Conservation (phyloP, 2,888 invertebrate genomes). For the Hyles lineata region DNA sequence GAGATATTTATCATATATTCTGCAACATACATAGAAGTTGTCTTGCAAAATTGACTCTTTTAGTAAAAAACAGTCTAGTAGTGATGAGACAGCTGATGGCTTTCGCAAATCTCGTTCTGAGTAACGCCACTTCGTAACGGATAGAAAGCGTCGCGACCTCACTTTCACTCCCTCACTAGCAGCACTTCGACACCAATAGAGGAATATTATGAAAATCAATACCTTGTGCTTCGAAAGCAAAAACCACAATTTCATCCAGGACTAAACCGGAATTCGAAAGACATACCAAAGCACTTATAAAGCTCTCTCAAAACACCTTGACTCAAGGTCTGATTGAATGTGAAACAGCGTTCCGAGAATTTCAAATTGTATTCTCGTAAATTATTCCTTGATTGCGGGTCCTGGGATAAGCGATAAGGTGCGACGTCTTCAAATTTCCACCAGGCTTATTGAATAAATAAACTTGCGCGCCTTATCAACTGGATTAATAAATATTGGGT, state of each 20-base stretch:
- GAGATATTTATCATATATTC: too few relatives aligned
- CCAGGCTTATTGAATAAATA: neutral
- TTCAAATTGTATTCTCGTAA: slow-evolving; percentile 11
- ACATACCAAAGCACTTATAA: neutral
- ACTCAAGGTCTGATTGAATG: neutral
- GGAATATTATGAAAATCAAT: slow-evolving; percentile 36
- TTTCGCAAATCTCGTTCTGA: slow-evolving; percentile 69
- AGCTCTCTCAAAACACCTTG: neutral
- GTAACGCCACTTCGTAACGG: slow-evolving; percentile 53
- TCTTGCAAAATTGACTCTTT: too few relatives aligned
- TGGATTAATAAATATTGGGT: slow-evolving; percentile 16
- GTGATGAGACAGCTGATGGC: slow-evolving; percentile 50
- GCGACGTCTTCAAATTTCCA: slow-evolving; percentile 1
- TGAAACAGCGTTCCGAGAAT: slow-evolving; percentile 2
- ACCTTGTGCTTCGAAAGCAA: neutral
- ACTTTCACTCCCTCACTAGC: slow-evolving; percentile 78
- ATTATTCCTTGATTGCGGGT: neutral
- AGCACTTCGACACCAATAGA: slow-evolving; percentile 30
- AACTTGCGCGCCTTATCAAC: neutral
- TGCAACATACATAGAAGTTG: too few relatives aligned
- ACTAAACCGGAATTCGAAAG: slow-evolving; percentile 3
- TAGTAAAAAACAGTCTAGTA: slow-evolving; percentile 25
- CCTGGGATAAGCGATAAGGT: neutral
- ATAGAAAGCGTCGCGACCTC: slow-evolving; percentile 82
- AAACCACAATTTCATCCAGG: neutral